Evolutionary conservation across 2,797 vertebrate species (phyloP), one percentile per base, ranked within the genome.

Genomic region (Hypotaenidia philippensis): DNA sequence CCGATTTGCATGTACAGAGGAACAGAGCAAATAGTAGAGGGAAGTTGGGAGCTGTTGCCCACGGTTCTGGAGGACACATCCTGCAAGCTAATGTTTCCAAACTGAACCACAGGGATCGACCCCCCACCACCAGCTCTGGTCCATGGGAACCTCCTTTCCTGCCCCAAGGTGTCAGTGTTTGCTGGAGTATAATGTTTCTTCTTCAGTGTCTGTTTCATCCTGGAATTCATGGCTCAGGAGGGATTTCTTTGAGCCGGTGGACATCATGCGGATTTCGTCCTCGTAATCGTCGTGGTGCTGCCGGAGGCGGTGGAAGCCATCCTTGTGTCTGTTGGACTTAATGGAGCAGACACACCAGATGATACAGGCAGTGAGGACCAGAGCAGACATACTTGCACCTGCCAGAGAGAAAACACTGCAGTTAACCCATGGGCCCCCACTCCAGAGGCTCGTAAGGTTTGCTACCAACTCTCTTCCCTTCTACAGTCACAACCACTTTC

Each of bases 121-220:
- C 41, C 41, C 14, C 41, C 16, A 7, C 41, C 90, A 86, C 66
- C 4, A 1, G 82, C 50, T 77, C 93, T 90, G 94, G 93, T 97
- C 97, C 95, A 83, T 61, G 83, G 87, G 65, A 96, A 94, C 60
- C 78, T 89, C 93, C 91, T 83, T 63, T 76, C 88, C 93, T 81
- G 60, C 74, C 82, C 23, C 3, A 65, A 91, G 74, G 85, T 95
- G 92, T 99, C 98, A 99, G 96, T 99, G 99, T 96, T 99, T 99
- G 98, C 99, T 99, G 96, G 99, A 99, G 81, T 99, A 99, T 36
- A 99, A 90, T 6, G 99, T 99, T 94, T 99, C 99, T 92, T 99
- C 99, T 7, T 99, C 99, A 27, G 99, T 99, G 98, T 99, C 99
- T 1, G 99, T 99, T 94, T 99, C 99, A 17, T 99, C 99, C 98